Base-by-base conservation (phyloP, 2,113 vertebrate genomes). In the Bombycilla garrulus region DNA sequence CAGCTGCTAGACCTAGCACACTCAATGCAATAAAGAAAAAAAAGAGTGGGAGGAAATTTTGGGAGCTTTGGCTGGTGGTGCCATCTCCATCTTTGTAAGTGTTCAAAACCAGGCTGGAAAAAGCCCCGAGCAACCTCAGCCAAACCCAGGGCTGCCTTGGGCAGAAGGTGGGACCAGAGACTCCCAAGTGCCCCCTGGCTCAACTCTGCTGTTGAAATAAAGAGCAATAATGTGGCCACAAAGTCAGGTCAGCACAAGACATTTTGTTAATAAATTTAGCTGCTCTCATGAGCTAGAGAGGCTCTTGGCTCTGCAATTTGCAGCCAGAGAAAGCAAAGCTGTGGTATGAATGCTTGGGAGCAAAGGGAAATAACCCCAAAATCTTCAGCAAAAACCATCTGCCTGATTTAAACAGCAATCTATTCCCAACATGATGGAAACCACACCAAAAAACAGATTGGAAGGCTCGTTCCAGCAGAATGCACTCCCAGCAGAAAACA, bases 271-370 rank as follows among this genome's bases (percentile, higher is more conserved):
- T 31, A 92, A 85, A 76, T 76, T 60, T 7, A 56, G 70, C 74
- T 85, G 44, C 24, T 95, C 76, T 51, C 76, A 65, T 3, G 21
- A 94, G 35, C 42, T 54, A 12, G 15, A 85, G 54, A 47, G 58
- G 64, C 36, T 45, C 53, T 60, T 20, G 4, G 70, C 36, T 57
- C 77, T 22, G 45, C 58, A 47, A 12, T 11, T 15, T 54, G 15
- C 57, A 88, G 74, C 53, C 88, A 88, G 79, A 86, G 86, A 82
- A 88, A 72, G 57, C 36, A 76, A 86, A 76, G 17, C 33, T 2
- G 0, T 1, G 3, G 29, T 24, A 48, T 25, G 19, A 87, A 66
- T 18, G 16, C 26, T 48, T 5, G 2, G 53, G 38, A 95, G 40
- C 5, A 17, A 73, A 88, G 71, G 9, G 6, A 86, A 85, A 61